phyloP scores from a whole-genome alignment of 1,140 invertebrate genomes.

The Drosophila persimilis region DNA sequence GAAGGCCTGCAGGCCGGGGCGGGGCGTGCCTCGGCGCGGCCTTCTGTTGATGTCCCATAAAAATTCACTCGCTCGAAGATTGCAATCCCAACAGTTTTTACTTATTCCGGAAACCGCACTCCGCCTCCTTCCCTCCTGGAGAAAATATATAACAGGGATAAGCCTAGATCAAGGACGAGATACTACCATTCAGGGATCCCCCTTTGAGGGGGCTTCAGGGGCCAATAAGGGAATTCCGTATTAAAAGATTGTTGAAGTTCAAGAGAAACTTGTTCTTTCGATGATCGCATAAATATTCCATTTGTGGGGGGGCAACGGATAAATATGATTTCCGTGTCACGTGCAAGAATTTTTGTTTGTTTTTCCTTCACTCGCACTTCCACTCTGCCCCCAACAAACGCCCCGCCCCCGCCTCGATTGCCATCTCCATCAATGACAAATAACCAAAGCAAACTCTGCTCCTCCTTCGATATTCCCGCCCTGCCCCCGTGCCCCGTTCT shows the following conservation, averaged over 20 bases:
- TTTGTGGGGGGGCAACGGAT: constrained; percentile 14
- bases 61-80: constrained; percentile 64
- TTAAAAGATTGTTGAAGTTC: too few relatives aligned
- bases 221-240: constrained; percentile 6
- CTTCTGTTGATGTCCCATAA: constrained; percentile 60
- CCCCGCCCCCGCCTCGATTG: constrained; percentile 2
- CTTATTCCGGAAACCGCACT: constrained; percentile 3
- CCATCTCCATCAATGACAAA: constrained; percentile 61
- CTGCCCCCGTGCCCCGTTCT: background rate
- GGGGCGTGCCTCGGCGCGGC: constrained; percentile 41
- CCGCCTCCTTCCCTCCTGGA: background rate
- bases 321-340: constrained; percentile 51
- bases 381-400: background rate
- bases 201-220: too few relatives aligned
- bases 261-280: constrained; percentile 9
- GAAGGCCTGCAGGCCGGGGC: constrained; percentile 32
- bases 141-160: too few relatives aligned
- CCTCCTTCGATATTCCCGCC: constrained; percentile 23
- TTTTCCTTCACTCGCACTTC: constrained; percentile 3
- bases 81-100: constrained; percentile 32
- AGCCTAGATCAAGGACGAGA: too few relatives aligned
- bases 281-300: constrained; percentile 28
- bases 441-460: constrained; percentile 50
- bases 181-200: too few relatives aligned
- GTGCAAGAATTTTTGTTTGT: constrained; percentile 37